Conservation (phyloP, 2,888 invertebrate species). For the Drosophila meridiana region DNA sequence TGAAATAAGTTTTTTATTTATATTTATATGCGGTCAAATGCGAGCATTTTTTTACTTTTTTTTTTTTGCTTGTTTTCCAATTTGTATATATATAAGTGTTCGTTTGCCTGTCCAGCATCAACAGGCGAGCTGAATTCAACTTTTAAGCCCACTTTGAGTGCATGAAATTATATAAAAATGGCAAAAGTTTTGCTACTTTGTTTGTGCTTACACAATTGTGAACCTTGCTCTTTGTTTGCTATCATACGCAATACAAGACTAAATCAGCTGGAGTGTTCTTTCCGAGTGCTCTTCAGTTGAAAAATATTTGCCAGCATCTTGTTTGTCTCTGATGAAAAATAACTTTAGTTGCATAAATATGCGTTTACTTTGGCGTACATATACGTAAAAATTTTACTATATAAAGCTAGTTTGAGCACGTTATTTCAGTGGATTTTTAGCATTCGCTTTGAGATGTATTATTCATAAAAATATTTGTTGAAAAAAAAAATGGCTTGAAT, state of each 20-base stretch:
- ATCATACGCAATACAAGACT: constrained; percentile 6
- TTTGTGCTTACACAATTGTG: neutral
- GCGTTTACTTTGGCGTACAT: neutral
- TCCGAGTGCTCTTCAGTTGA: neutral
- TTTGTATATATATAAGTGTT: constrained; percentile 31
- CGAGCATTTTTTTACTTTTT: neutral
- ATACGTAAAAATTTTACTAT: neutral
- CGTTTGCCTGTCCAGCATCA: constrained; percentile 40
- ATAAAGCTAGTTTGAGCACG: neutral
- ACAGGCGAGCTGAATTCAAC: constrained; percentile 32
- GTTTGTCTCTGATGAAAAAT: neutral
- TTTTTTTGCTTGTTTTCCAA: constrained; percentile 8
- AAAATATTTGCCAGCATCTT: neutral
- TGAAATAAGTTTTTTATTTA: constrained; percentile 23
- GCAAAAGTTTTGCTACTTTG: constrained; percentile 12
- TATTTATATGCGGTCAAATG: constrained; percentile 11
- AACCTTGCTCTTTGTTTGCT: neutral
- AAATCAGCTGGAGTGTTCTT: constrained; percentile 10
- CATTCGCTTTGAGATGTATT: neutral
- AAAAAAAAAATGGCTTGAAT: neutral
- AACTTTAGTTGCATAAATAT: neutral
- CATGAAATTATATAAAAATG: constrained; percentile 11
- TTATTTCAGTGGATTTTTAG: neutral
- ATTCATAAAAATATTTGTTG: neutral
- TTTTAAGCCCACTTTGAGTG: neutral